Base-by-base conservation (phyloP, 1,140 invertebrate genomes). In the Armadillidium nasatum region DNA sequence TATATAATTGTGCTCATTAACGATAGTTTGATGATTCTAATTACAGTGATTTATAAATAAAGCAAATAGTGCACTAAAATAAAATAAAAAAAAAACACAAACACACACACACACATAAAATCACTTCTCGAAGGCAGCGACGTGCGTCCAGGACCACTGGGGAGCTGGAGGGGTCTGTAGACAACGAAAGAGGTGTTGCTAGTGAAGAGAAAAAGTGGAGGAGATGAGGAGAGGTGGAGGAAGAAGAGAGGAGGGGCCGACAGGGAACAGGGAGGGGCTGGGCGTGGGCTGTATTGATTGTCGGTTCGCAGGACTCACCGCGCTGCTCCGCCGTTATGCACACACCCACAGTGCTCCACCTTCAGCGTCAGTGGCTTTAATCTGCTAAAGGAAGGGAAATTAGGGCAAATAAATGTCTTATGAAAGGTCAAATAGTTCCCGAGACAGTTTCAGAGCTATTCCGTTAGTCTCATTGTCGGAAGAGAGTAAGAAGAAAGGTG, bases 271-370 rank as follows among this genome's bases (percentile, higher is more conserved):
- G 50, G 50, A 60, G 50, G 50, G 50, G 50, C 50, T 60, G 50
- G 50, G 50, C 50, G 50, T 60, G 50, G 50, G 50, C 50, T 60
- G 50, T 60, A 60, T 60, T 60, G 50, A 60, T 60, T 60, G 50
- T 60, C 50, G 50, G 46, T 13, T 60, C 50, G 50, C 50, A 60
- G 50, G 50, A 13, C 50, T 60, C 50, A 60, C 50, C 50, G 50
- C 50, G 50, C 50, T 60, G 50, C 50, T 60, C 2, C 1, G 2
- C 2, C 50, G 50, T 19, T 60, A 13, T 15, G 50, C 50, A 60
- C 50, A 60, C 50, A 60, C 50, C 50, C 50, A 60, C 50, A 13
- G 19, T 19, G 50, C 50, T 60, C 50, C 50, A 60, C 50, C 2
- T 7, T 60, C 7, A 33, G 33, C 6, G 6, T 4, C 50, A 2